These are phyloP conservation scores for Therioaphis trifolii DNA, from an alignment of 2,888 invertebrate genomes.

Conservation along the genomic window DNA sequence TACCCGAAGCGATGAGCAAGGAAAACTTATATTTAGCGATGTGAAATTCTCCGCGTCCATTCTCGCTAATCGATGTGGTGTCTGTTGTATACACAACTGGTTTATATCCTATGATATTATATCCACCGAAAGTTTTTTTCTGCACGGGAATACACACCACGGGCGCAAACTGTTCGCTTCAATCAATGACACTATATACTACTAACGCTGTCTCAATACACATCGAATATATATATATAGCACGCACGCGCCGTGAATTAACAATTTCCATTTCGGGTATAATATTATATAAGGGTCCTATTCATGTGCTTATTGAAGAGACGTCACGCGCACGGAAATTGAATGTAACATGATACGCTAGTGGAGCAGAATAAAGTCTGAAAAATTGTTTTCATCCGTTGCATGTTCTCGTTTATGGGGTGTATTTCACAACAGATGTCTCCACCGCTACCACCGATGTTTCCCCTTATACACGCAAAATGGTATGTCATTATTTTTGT, in stretches of 20 bases:
- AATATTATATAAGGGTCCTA: not conserved
- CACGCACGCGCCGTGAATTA: not conserved
- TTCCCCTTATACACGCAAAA: not conserved
- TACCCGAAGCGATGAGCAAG: not conserved
- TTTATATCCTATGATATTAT: not conserved
- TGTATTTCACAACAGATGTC: conserved; percentile 18
- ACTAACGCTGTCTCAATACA: not conserved
- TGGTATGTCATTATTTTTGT: too few species aligned
- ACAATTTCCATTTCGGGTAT: not conserved
- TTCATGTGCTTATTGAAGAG: not conserved
- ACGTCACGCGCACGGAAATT: not conserved
- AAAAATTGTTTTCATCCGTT: conserved; percentile 13
- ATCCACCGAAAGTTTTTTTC: conserved; percentile 3
- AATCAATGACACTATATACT: not conserved
- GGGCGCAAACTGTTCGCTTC: not conserved
- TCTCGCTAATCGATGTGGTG: not conserved
- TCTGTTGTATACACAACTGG: not conserved
- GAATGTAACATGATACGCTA: conserved; percentile 13
- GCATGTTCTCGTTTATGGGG: not conserved
- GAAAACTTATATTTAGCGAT: not conserved
- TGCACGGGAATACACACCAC: not conserved
- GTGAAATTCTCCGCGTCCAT: not conserved
- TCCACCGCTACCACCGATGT: not conserved
- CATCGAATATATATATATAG: not conserved
- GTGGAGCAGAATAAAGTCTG: conserved; percentile 3